Evolutionary conservation across 2,888 invertebrate species (phyloP), one percentile per base, ranked within the genome.

Genomic region (Lasioglossum morio): DNA sequence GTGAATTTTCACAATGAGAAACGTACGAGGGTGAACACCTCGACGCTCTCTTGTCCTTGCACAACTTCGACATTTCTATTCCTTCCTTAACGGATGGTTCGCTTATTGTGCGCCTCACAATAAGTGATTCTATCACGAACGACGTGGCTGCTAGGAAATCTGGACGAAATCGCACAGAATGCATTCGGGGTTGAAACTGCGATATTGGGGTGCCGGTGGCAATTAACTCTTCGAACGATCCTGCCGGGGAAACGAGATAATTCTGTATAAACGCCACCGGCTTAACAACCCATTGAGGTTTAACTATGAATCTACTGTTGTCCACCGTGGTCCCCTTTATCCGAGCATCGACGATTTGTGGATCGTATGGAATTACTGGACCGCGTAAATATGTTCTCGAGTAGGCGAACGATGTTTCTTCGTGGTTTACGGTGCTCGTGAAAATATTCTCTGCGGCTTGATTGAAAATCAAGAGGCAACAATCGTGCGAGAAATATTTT

Each of bases 231-330:
- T 85, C 81, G 79, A 86, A 75, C 81, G 83, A 83, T 84, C 46
- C 60, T 63, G 19, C 19, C 84, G 78, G 81, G 73, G 77, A 86
- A 89, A 88, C 88, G 85, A 89, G 88, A 92, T 92, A 90, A 92
- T 92, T 91, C 86, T 86, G 86, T 87, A 92, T 92, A 86, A 92
- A 92, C 86, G 88, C 83, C 81, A 78, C 78, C 40, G 80, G 87
- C 80, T 92, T 89, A 88, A 90, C 86, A 85, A 91, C 75, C 87
- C 75, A 89, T 91, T 86, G 86, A 82, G 87, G 84, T 87, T 88
- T 83, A 82, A 72, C 85, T 81, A 84, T 84, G 77, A 82, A 75
- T 76, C 78, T 27, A 66, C 40, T 69, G 37, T 72, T 75, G 37
- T 57, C 74, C 57, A 69, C 46, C 30, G 40, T 63, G n/a, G 23